phyloP scores from a whole-genome alignment of 37 sponge, comb jelly and placozoan species.

The Eunapius fragilis region DNA sequence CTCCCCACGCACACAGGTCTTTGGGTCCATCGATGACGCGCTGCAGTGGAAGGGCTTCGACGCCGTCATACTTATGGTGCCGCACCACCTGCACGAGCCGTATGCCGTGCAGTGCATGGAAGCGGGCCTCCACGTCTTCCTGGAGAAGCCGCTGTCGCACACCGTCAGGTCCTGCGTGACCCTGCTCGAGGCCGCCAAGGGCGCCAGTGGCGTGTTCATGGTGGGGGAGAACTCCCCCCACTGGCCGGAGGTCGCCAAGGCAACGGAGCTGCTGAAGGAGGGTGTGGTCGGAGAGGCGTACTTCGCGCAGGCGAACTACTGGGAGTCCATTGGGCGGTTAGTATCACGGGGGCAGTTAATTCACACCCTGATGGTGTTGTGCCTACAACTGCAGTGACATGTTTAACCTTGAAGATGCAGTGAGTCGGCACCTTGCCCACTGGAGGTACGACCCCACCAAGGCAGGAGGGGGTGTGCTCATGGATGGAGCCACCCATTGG shows the following conservation, averaged over 20 bases:
- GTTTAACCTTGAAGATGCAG: not conserved
- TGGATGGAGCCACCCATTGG: conserved; percentile 57
- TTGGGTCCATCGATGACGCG: too few relatives aligned
- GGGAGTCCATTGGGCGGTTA: conserved; percentile 45
- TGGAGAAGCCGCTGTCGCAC: conserved; percentile 67
- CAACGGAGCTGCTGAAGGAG: conserved; percentile 27
- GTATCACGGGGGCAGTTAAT: not conserved
- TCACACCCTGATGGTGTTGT: not conserved
- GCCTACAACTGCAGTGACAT: not conserved
- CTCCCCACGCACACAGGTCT: too few relatives aligned
- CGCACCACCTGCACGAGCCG: conserved; percentile 56
- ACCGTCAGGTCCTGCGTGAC: conserved; percentile 16
- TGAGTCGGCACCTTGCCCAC: not conserved
- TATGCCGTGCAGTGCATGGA: conserved; percentile 28
- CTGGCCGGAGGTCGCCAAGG: conserved; percentile 69
- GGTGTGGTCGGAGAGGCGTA: conserved; percentile 44
- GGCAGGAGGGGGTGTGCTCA: conserved; percentile 54
- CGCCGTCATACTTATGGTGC: conserved; percentile 55
- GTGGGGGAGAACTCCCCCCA: conserved; percentile 47
- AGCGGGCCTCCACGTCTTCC: conserved; percentile 59
- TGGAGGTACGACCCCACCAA: conserved; percentile 37
- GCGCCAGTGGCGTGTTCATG: conserved; percentile 31
- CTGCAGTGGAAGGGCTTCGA: conserved; percentile 4
- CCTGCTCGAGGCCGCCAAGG: conserved; percentile 31
- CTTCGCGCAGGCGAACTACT: conserved; percentile 57